These are phyloP conservation scores for Saxidomus purpurata DNA, from an alignment of 1,140 invertebrate genomes.

Conservation along the genomic window DNA sequence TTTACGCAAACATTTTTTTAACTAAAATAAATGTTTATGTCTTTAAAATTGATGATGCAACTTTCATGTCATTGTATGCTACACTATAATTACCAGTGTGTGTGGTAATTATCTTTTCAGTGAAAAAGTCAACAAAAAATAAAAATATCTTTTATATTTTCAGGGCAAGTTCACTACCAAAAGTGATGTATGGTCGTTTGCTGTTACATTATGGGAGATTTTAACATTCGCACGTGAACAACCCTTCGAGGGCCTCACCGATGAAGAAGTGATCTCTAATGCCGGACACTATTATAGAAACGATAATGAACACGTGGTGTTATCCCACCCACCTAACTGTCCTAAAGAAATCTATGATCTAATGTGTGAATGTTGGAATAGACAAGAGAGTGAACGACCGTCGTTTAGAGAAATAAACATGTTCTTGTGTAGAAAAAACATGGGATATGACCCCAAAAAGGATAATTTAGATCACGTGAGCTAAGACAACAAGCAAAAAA, in stretches of 20 bases:
- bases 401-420: constrained; percentile 96
- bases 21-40: too few species aligned
- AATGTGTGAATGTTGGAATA: constrained; percentile 97
- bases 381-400: constrained; percentile 91
- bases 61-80: too few species aligned
- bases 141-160: constrained; percentile 17
- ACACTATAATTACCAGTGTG: too few species aligned
- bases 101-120: not conserved
- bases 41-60: too few species aligned
- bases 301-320: constrained; percentile 72
- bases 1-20: too few species aligned
- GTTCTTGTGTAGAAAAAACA: constrained; percentile 95
- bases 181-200: constrained; percentile 96
- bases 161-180: constrained; percentile 93
- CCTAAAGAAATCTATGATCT: constrained; percentile 91
- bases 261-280: constrained; percentile 93
- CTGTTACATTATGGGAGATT: constrained; percentile 95
- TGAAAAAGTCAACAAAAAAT: not conserved
- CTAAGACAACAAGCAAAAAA: not conserved
- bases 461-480: constrained; percentile 74
- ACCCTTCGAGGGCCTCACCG: constrained; percentile 92
- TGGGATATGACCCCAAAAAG: constrained; percentile 88
- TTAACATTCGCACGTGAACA: constrained; percentile 93
- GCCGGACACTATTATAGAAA: constrained; percentile 80
- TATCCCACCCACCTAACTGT: constrained; percentile 81